These are phyloP conservation scores for Papio anubis DNA, from an alignment of 2,113 vertebrate species.

Conservation along the genomic window DNA sequence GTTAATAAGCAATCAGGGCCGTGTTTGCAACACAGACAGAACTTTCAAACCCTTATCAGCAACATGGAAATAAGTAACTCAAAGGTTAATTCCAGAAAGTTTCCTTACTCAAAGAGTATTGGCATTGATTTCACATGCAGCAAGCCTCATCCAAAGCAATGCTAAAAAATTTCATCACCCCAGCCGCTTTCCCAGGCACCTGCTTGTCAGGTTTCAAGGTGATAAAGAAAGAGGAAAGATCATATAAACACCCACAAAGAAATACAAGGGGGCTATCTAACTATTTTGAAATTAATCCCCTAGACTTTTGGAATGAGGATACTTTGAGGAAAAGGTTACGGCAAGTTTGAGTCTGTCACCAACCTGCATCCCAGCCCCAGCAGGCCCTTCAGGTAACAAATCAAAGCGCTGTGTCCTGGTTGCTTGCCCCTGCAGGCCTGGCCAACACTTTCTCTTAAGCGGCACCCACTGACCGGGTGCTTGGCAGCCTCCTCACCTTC, in stretches of 20 bases:
- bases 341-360: fast-evolving
- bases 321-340: background rate
- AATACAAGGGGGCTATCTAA: background rate
- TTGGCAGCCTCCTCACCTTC: too few relatives aligned
- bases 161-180: background rate
- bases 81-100: background rate
- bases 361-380: background rate
- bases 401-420: too few relatives aligned
- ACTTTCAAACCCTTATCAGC: background rate
- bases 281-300: background rate
- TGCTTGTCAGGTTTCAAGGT: background rate
- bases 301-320: background rate
- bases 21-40: background rate
- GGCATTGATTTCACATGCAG: background rate
- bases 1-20: too few relatives aligned
- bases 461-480: too few relatives aligned
- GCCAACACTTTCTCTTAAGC: too few relatives aligned
- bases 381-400: background rate
- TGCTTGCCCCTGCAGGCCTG: too few relatives aligned
- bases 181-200: background rate
- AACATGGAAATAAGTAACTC: background rate
- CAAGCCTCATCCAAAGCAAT: background rate
- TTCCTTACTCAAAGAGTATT: background rate
- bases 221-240: background rate
- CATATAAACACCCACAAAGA: background rate